Conservation (phyloP, 2,888 invertebrate genomes). For the Cyclophora albipunctata region DNA sequence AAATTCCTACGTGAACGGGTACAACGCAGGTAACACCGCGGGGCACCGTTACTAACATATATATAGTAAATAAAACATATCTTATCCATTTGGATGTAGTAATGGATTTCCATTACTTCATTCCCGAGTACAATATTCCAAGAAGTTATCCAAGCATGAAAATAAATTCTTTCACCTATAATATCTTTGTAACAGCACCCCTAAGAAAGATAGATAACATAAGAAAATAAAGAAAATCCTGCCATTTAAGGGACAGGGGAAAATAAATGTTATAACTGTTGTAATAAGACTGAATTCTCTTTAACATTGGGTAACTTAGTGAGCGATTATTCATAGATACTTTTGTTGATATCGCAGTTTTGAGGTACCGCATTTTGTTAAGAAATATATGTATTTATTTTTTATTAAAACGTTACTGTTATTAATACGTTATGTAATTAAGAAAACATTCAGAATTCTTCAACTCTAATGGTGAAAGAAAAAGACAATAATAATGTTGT, state of each 20-base stretch:
- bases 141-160: constrained; percentile 1
- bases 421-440: no score
- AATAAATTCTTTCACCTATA: constrained; percentile 1
- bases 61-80: no score
- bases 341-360: constrained; percentile 22
- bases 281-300: constrained; percentile 7
- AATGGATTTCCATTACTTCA: no score
- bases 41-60: no score
- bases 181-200: constrained; percentile 7
- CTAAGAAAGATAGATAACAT: constrained; percentile 23
- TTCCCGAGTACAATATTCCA: not conserved
- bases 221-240: constrained; percentile 10
- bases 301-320: constrained; percentile 10
- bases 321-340: constrained; percentile 26
- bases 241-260: constrained; percentile 2
- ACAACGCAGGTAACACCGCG: no score
- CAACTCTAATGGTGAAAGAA: no score
- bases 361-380: constrained; percentile 23
- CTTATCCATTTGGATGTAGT: no score
- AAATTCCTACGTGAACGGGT: no score
- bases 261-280: constrained; percentile 6
- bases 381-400: no score
- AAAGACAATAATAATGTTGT: no score
- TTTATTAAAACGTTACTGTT: no score
- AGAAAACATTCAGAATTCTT: no score